Conservation (phyloP, 2,888 invertebrate genomes). For the Caenorhabditis wallacei region DNA sequence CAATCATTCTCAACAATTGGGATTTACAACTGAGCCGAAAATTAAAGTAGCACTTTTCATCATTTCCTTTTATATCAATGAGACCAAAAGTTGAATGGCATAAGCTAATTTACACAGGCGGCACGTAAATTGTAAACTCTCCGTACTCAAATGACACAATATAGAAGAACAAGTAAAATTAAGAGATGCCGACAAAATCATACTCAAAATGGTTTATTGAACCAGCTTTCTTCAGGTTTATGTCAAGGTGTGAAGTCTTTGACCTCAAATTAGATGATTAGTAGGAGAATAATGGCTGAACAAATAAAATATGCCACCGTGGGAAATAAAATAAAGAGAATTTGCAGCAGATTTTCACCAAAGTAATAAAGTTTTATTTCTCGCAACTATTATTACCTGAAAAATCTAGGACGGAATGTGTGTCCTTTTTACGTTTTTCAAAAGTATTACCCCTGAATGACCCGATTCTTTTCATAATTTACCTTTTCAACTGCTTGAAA, state of each 20-base stretch:
- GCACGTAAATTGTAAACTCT: not conserved
- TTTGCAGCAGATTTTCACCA: too few relatives aligned
- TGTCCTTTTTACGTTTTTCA: too few relatives aligned
- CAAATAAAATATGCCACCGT: not conserved
- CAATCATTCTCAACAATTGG: conserved; percentile 1
- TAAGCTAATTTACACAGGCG: conserved; percentile 3
- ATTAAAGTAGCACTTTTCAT: not conserved
- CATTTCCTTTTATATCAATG: not conserved
- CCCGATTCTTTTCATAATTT: too few relatives aligned
- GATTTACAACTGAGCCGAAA: conserved; percentile 1
- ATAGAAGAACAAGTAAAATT: not conserved
- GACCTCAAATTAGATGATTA: not conserved
- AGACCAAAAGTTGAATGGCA: not conserved
- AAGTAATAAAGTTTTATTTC: not conserved
- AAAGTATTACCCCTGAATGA: too few relatives aligned
- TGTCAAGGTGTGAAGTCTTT: conserved; percentile 5
- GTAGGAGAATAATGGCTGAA: not conserved
- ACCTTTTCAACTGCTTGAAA: too few relatives aligned
- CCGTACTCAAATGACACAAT: not conserved
- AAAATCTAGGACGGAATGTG: too few relatives aligned
- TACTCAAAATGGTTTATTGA: conserved; percentile 13
- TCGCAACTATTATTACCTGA: too few relatives aligned
- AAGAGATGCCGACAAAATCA: not conserved
- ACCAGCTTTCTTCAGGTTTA: conserved; percentile 14
- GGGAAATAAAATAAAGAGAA: not conserved